A percentile compares a stretch with the other conserved stretches of the same genome.
Conservation (phyloP, 1,140 invertebrate genomes). For the Whitmania pigra region DNA sequence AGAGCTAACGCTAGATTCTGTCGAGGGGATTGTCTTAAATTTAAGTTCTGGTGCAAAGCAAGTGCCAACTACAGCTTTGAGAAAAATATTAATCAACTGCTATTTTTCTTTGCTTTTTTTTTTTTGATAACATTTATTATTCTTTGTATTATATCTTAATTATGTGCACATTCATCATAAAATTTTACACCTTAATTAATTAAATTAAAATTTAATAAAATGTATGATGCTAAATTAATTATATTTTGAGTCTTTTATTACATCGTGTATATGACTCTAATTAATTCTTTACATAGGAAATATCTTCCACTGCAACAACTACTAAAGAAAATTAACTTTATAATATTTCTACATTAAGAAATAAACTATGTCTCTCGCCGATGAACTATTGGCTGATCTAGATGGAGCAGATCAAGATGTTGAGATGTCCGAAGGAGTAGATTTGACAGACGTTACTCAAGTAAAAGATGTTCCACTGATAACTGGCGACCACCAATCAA, state of each 20-base stretch:
- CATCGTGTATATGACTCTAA: neutral
- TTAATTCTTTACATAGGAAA: neutral
- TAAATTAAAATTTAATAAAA: neutral
- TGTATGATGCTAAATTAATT: neutral
- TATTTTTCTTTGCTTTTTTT: neutral
- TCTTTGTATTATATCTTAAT: neutral
- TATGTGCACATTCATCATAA: neutral
- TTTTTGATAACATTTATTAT: neutral
- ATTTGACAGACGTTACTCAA: constrained; percentile 35
- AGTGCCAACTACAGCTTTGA: too few species aligned
- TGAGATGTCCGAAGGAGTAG: constrained; percentile 34
- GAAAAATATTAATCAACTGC: too few species aligned
- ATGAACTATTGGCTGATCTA: constrained; percentile 83
- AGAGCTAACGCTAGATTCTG: too few species aligned
- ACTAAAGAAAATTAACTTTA: neutral
- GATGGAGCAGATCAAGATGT: constrained; percentile 69
- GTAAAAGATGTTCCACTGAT: constrained; percentile 43
- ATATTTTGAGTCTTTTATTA: neutral
- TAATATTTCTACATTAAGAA: neutral
- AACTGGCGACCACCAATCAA: constrained; percentile 49
- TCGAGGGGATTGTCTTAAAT: too few species aligned
- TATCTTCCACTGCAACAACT: neutral
- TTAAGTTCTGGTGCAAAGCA: too few species aligned
- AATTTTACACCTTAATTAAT: neutral
- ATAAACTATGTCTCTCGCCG: constrained; percentile 72